Evolutionary conservation across 2,797 vertebrate genomes (phyloP).

Genomic region (Sebastolobus altivelis): DNA sequence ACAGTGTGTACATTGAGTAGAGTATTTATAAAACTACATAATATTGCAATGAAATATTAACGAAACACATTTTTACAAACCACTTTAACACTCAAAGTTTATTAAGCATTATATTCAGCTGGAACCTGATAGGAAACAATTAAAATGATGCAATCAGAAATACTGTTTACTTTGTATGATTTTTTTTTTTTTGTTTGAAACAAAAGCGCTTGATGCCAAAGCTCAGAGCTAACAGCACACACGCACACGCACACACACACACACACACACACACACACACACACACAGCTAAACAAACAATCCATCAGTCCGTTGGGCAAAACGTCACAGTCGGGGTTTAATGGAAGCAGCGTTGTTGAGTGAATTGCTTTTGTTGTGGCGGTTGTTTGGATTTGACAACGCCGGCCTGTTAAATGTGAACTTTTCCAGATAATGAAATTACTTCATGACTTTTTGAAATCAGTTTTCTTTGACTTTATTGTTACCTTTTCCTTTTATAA

Average conservation of each 20-base stretch:
- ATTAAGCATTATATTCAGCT: background rate
- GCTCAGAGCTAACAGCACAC: slow-evolving; percentile 44
- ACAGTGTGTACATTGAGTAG: background rate
- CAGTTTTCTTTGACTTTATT: background rate
- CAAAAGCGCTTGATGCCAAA: slow-evolving; percentile 22
- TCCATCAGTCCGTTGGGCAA: slow-evolving; percentile 36
- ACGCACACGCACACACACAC: background rate
- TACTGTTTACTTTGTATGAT: slow-evolving; percentile 31
- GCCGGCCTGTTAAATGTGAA: background rate
- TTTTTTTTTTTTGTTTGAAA: slow-evolving; percentile 27
- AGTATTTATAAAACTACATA: background rate
- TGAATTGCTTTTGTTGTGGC: slow-evolving; percentile 31
- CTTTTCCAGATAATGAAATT: slow-evolving; percentile 12
- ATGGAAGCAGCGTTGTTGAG: slow-evolving; percentile 38
- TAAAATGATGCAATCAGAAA: slow-evolving; percentile 20
- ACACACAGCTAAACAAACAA: slow-evolving; percentile 57
- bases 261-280: too few relatives aligned
- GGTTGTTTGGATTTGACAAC: slow-evolving; percentile 10
- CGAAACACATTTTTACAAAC: background rate
- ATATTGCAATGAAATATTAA: background rate
- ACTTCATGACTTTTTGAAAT: background rate
- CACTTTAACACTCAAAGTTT: background rate
- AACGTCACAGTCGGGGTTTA: slow-evolving; percentile 43
- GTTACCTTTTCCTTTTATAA: background rate
- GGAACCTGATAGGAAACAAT: slow-evolving; percentile 33